Base-by-base conservation (phyloP, 2,888 invertebrate genomes). In the Agrotis segetum region DNA sequence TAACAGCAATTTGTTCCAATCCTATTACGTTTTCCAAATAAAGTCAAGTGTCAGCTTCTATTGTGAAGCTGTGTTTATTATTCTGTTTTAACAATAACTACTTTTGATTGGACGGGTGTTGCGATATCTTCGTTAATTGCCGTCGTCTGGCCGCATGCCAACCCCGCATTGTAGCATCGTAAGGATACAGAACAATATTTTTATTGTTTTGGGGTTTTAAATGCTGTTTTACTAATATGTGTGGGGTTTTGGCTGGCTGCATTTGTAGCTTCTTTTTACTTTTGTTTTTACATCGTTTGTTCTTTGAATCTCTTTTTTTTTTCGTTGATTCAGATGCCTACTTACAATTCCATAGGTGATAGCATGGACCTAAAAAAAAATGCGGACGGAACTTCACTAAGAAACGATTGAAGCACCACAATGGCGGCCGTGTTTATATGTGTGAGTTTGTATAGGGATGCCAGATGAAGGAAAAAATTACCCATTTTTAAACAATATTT, bases 121-220 rank as follows among this genome's bases (percentile, higher is more conserved):
- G 73, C 74, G 64, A 75, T 78, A 80, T 67, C 61, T 63, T 59
- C 70, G 64, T 67, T 82, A 82, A 82, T 80, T 84, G 83, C 72
- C 55, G 67, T 50, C 64, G 60, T 50, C 56, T 85, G 85, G 85
- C 85, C 46, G 4, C 14, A 9, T 50, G 79, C 85, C 85, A 85
- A 49, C 49, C 21, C 58, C n/a, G 64, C 58, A 63, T 67, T 71
- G 73, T 71, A 62, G 50, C 71, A 50, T 52, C 72, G 64, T 76
- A 58, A 74, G 69, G 70, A 71, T 77, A 61, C 63, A 13, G 17
- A 64, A 49, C 24, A 67, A 74, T 68, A 68, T 58, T 73, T 68
- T 76, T 64, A 77, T 73, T 74, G 19, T 72, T 59, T 56, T 58
- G 0, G 29, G 24, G 44, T 44, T 63, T 59, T 63, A 40, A 55